These are phyloP conservation scores for Scleropages formosus DNA, from an alignment of 2,797 vertebrate genomes.

Conservation along the genomic window DNA sequence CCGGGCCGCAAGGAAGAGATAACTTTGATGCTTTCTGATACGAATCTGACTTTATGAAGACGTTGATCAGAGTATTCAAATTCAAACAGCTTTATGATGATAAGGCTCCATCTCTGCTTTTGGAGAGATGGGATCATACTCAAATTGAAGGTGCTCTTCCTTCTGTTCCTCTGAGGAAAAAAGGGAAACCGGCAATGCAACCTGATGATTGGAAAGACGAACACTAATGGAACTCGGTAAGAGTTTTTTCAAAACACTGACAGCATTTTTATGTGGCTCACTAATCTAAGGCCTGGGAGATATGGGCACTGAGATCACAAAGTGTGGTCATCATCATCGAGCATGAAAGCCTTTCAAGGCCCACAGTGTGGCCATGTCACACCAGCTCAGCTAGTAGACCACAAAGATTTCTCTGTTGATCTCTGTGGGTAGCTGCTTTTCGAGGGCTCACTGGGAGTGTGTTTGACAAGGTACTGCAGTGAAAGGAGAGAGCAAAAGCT, in stretches of 20 bases:
- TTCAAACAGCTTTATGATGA: constrained; percentile 24
- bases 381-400: neutral
- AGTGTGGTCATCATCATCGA: neutral
- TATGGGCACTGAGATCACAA: neutral
- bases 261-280: neutral
- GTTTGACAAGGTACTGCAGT: constrained; percentile 25
- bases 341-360: neutral
- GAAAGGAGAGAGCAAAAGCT: neutral
- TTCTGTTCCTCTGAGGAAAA: neutral
- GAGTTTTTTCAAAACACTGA: constrained; percentile 1
- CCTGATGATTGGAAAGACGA: neutral
- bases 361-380: neutral
- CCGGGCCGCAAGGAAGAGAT: constrained; percentile 17
- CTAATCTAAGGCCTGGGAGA: neutral
- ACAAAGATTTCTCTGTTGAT: constrained; percentile 20
- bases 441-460: constrained; percentile 6
- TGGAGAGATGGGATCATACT: constrained; percentile 16
- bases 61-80: constrained; percentile 22
- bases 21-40: constrained; percentile 17
- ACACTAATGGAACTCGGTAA: neutral
- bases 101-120: constrained; percentile 15
- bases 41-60: constrained; percentile 23
- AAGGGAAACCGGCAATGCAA: neutral
- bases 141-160: constrained; percentile 7
- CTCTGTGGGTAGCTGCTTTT: constrained; percentile 25